Conservation (phyloP, 64 coral and sea anemone species). For the Stichodactyla helianthus region DNA sequence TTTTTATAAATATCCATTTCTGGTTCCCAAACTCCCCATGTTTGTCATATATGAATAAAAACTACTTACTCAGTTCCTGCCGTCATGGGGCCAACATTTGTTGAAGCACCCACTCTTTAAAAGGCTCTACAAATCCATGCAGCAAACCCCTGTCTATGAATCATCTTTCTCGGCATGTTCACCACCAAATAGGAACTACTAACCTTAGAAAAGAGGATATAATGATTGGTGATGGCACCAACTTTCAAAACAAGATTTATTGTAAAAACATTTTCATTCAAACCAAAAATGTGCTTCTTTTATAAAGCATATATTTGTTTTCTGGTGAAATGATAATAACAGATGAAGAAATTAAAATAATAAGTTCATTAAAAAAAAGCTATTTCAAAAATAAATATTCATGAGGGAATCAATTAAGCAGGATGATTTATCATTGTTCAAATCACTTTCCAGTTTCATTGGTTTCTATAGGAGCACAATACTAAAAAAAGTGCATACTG, state of each 20-base stretch:
- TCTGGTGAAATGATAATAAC: not conserved
- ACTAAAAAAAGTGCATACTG: not conserved
- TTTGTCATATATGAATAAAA: not conserved
- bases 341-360: not conserved
- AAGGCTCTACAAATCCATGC: not conserved
- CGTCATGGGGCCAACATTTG: conserved; percentile 23
- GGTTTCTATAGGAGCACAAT: conserved; percentile 9
- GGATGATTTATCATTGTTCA: not conserved
- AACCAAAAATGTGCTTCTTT: not conserved
- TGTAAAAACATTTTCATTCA: not conserved
- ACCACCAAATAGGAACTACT: not conserved
- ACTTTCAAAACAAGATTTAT: not conserved
- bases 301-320: not conserved
- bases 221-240: not conserved
- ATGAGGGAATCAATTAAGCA: not conserved
- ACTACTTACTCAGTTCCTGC: conserved; percentile 21
- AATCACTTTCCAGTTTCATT: conserved; percentile 4
- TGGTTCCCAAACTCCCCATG: not conserved
- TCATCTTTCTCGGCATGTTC: conserved; percentile 1
- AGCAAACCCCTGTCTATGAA: not conserved
- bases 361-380: not conserved
- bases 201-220: not conserved
- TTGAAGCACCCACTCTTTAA: conserved; percentile 12
- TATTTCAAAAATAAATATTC: conserved; percentile 17
- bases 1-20: not conserved